Evolutionary conservation across 2,797 vertebrate species (phyloP).

Genomic region (Typhlichthys eigenmanni): DNA sequence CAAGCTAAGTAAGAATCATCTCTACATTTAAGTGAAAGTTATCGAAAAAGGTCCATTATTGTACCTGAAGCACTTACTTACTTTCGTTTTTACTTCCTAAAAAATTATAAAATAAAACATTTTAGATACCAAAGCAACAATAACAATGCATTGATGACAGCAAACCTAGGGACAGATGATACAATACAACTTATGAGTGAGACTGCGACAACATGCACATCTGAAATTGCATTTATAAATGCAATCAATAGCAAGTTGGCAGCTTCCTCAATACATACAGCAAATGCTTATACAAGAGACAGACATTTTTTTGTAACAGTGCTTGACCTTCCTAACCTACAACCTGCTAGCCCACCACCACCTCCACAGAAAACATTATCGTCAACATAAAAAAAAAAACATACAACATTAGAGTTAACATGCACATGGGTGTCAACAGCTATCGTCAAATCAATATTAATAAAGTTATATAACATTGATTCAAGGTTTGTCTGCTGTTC

Average conservation of each 20-base stretch:
- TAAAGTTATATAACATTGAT: constrained; percentile 45
- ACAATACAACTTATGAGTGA: no score
- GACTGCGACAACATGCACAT: no score
- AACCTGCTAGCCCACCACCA: constrained; percentile 16
- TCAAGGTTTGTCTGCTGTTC: constrained; percentile 35
- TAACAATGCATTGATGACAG: no score
- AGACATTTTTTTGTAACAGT: not conserved
- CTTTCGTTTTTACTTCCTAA: no score
- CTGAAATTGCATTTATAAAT: not conserved
- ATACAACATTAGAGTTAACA: constrained; percentile 18
- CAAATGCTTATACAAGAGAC: constrained; percentile 12
- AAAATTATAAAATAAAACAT: no score
- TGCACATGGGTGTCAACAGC: constrained; percentile 18
- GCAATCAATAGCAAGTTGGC: constrained; percentile 6
- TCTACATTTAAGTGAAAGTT: no score
- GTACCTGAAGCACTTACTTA: no score
- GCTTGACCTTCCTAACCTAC: constrained; percentile 14
- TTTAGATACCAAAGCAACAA: no score
- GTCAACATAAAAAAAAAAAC: constrained; percentile 16
- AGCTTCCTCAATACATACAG: constrained; percentile 6
- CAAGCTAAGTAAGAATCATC: no score
- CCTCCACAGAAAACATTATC: constrained; percentile 36
- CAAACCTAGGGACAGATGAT: no score
- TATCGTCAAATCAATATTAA: constrained; percentile 43
- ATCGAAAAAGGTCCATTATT: no score